Evolutionary conservation across 2,888 invertebrate genomes (phyloP).

Genomic region (Epinotia ramella): DNA sequence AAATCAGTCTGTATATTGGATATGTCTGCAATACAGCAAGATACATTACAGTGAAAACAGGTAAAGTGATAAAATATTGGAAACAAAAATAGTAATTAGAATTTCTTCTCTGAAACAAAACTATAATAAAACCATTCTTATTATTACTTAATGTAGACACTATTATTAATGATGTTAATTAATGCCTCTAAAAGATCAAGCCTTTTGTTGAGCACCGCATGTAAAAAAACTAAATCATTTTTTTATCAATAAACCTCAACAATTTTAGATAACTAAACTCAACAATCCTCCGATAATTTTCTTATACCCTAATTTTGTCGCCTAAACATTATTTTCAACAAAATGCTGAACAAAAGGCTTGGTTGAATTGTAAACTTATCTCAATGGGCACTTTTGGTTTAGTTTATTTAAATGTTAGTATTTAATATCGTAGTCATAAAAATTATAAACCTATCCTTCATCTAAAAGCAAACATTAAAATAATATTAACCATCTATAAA

Average conservation of each 20-base stretch:
- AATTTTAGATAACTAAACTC: constrained; percentile 83
- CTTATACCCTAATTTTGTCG: constrained; percentile 82
- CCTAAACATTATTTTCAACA: constrained; percentile 82
- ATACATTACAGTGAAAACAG: constrained; percentile 85
- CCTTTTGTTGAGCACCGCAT: constrained; percentile 77
- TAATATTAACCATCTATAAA: constrained; percentile 82
- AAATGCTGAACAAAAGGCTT: constrained; percentile 81
- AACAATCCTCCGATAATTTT: constrained; percentile 81
- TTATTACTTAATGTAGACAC: constrained; percentile 80
- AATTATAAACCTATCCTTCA: constrained; percentile 81
- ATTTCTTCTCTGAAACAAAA: constrained; percentile 84
- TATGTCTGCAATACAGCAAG: constrained; percentile 86
- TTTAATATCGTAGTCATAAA: constrained; percentile 82
- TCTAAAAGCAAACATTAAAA: constrained; percentile 83
- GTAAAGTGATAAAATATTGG: constrained; percentile 84
- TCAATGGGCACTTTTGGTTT: constrained; percentile 87
- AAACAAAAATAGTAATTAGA: constrained; percentile 85
- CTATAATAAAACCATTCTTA: constrained; percentile 84
- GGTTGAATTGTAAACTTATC: constrained; percentile 82
- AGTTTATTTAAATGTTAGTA: constrained; percentile 81
- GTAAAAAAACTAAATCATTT: constrained; percentile 76
- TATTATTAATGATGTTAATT: constrained; percentile 83
- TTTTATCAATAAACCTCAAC: constrained; percentile 80
- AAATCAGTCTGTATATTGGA: constrained; percentile 87
- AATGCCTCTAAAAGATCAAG: constrained; percentile 83